phyloP scores from a whole-genome alignment of 2,113 vertebrate genomes.

The Stomatorhinus ivindoensis region DNA sequence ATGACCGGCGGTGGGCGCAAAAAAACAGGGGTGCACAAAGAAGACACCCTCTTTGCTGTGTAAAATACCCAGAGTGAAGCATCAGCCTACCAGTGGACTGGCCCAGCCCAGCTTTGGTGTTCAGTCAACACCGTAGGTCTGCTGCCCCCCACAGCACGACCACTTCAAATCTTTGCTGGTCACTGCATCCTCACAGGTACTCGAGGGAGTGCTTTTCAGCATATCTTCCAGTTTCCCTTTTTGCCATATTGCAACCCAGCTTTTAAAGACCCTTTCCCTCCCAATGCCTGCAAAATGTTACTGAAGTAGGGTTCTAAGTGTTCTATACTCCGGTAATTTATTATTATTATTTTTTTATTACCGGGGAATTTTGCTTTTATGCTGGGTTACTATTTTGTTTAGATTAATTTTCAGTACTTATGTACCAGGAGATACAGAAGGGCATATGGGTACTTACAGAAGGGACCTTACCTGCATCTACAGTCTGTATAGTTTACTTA shows the following conservation, averaged over 20 bases:
- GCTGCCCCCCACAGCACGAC: neutral
- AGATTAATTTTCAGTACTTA: no score
- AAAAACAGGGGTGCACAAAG: constrained; percentile 76
- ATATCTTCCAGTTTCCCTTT: neutral
- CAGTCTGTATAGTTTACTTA: neutral
- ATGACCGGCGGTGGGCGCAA: constrained; percentile 56
- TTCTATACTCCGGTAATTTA: neutral
- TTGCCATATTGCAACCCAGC: neutral
- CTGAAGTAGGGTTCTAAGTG: neutral
- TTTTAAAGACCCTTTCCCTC: neutral
- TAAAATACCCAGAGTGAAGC: constrained; percentile 51
- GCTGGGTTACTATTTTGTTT: neutral
- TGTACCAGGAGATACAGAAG: neutral
- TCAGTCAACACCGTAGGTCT: neutral
- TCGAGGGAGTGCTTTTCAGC: neutral
- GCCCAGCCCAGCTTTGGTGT: constrained; percentile 35
- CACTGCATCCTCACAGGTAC: neutral
- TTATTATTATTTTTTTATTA: neutral
- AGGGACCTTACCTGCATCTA: neutral
- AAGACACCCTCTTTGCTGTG: constrained; percentile 82
- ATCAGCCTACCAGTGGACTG: neutral
- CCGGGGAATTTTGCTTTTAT: neutral
- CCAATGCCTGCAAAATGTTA: neutral
- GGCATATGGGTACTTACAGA: neutral
- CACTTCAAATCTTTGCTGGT: neutral